Base-by-base conservation (phyloP, 2,113 vertebrate genomes). In the Atractosteus spatula region DNA sequence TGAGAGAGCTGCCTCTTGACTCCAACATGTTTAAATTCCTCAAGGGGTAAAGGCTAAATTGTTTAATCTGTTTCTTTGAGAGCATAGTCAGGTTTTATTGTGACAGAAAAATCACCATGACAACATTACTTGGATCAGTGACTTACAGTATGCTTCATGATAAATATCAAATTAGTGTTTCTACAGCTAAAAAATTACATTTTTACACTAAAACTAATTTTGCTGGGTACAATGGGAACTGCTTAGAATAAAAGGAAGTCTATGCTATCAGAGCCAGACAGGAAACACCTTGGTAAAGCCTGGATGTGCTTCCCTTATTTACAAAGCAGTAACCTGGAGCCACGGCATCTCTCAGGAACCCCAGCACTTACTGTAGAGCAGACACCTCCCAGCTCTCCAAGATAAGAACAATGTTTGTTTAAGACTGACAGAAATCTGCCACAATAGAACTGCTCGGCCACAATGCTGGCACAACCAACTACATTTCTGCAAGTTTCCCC, bases 401-500 rank as follows among this genome's bases (percentile, higher is more conserved):
- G 14, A 62, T 71, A 62, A 54, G 72, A 47, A 66, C 43, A 68
- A 57, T 41, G 56, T 73, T 68, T 62, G 41, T 68, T 55, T 62
- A 68, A 45, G 16, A 61, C 17, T 3, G 54, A 45, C 41, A 57
- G 44, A 45, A 55, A 29, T 44, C n/a, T 41, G 61, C 51, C 17
- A 45, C 47, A 43, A 12, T 43, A 13, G 43, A 45, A 3, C 66
- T 13, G 45, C 66, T 5, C 13, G 7, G 3, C 11, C 14, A 14
- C 43, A 59, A 13, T 29, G 62, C 17, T 16, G 57, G 57, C 5
- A 59, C 11, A 59, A 13, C 11, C 3, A n/a, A 1, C n/a, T 29
- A n/a, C n/a, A 59, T 59, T 51, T 4, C 62, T 64, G 17, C 7
- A 6, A 42, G 2, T 41, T 8, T 42, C 63, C 29, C 17, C 41